phyloP scores from a whole-genome alignment of 2,888 invertebrate species.

The Orchestes rusci region DNA sequence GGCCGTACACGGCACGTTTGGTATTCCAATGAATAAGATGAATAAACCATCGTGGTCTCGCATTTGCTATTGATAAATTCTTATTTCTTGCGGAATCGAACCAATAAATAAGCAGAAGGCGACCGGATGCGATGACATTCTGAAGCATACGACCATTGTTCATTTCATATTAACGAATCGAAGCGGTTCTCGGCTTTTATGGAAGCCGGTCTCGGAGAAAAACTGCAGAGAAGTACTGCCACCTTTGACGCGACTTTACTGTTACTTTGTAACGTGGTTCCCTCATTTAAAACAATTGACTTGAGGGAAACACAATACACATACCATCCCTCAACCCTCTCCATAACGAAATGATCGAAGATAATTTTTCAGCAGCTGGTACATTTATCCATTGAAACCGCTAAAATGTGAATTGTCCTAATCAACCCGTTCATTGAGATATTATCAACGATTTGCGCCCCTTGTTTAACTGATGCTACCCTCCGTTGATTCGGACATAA shows the following conservation, averaged over 20 bases:
- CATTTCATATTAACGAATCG: constrained; percentile 40
- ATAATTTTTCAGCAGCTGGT: no score
- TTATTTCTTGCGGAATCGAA: constrained; percentile 37
- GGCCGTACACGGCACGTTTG: constrained; percentile 14
- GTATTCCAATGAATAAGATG: constrained; percentile 21
- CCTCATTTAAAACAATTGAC: no score
- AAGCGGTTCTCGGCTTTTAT: constrained; percentile 34
- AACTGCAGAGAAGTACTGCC: constrained; percentile 7
- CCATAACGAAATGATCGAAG: no score
- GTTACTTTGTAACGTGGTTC: no score
- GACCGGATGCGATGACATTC: constrained; percentile 38
- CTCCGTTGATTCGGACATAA: constrained; percentile 39
- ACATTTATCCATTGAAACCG: no score
- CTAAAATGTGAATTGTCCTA: constrained; percentile 8
- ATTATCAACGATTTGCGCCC: constrained; percentile 18
- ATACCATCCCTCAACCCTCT: no score
- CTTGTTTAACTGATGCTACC: constrained; percentile 16
- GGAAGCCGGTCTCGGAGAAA: constrained; percentile 29
- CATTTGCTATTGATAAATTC: constrained; percentile 39
- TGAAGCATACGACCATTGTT: constrained; percentile 41
- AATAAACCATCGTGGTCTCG: constrained; percentile 21
- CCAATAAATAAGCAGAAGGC: constrained; percentile 37
- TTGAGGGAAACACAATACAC: no score
- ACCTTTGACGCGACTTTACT: constrained; percentile 6
- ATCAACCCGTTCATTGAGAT: constrained; percentile 20